phyloP scores from a whole-genome alignment of 1,140 invertebrate species.

The Nephila pilipes region DNA sequence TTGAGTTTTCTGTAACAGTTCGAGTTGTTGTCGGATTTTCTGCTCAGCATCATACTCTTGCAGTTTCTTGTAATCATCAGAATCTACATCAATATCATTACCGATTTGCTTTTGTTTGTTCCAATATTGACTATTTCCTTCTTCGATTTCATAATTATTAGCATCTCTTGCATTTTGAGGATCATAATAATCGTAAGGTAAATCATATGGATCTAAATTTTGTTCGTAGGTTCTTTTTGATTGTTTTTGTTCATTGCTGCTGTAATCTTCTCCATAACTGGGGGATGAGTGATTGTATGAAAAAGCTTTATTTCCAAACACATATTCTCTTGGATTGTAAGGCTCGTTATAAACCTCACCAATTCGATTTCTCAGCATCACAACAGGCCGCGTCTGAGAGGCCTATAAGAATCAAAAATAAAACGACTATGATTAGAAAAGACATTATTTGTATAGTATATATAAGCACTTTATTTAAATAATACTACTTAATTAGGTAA shows the following conservation, averaged over 20 bases:
- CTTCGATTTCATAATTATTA: conserved; percentile 20
- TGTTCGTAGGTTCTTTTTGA: not conserved
- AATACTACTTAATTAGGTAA: too few species aligned
- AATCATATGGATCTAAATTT: conserved; percentile 38
- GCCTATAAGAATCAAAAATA: conserved; percentile 24
- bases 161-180: not conserved
- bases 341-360: conserved; percentile 15
- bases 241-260: not conserved
- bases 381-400: not conserved
- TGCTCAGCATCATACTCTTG: not conserved
- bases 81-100: not conserved
- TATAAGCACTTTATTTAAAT: too few species aligned
- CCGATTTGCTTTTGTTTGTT: not conserved
- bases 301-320: conserved; percentile 60
- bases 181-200: conserved; percentile 25
- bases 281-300: not conserved
- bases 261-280: not conserved
- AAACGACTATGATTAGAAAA: too few species aligned
- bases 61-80: not conserved
- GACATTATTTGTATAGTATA: too few species aligned
- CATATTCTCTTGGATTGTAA: conserved; percentile 65
- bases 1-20: not conserved
- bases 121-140: not conserved
- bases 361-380: conserved; percentile 39
- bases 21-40: conserved; percentile 8